Percentiles rank a stretch among this genome's conserved stretches.
These are phyloP conservation scores for Drosophila mayri DNA, from an alignment of 1,140 invertebrate genomes.

Conservation along the genomic window DNA sequence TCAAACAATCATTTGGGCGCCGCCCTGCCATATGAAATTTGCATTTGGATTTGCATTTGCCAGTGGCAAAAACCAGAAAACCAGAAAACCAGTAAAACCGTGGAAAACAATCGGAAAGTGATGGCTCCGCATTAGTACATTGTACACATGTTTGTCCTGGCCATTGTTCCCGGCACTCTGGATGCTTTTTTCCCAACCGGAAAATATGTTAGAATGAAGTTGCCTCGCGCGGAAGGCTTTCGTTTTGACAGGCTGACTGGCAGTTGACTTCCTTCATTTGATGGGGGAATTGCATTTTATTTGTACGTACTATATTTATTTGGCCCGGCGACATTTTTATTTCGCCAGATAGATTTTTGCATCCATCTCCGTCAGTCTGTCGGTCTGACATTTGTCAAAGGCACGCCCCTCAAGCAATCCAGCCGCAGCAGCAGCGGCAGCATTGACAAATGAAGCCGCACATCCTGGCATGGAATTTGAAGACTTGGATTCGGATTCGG, in stretches of 20 bases:
- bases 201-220: slow-evolving; percentile 21
- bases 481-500: slow-evolving; percentile 9
- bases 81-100: not conserved
- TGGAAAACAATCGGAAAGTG: slow-evolving; percentile 11
- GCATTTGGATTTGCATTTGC: slow-evolving; percentile 12
- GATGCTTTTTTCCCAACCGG: not conserved
- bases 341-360: slow-evolving; percentile 55
- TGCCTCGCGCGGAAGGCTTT: slow-evolving; percentile 5
- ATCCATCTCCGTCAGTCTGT: slow-evolving; percentile 48
- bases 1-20: slow-evolving; percentile 1
- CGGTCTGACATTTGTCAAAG: slow-evolving; percentile 51
- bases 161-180: slow-evolving; percentile 10
- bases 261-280: slow-evolving; percentile 49
- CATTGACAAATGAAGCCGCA: slow-evolving; percentile 61
- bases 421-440: not conserved
- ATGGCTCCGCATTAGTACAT: slow-evolving; percentile 12
- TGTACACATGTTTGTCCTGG: slow-evolving; percentile 5
- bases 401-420: not conserved
- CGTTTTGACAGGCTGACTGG: slow-evolving; percentile 54
- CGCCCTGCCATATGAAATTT: slow-evolving; percentile 6
- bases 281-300: slow-evolving; percentile 49
- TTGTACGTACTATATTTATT: slow-evolving; percentile 22
- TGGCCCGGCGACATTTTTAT: slow-evolving; percentile 50
- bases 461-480: slow-evolving; percentile 47
- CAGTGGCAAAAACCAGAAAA: not conserved